Conservation (phyloP, 2,113 vertebrate species). For the Agelaius tricolor region DNA sequence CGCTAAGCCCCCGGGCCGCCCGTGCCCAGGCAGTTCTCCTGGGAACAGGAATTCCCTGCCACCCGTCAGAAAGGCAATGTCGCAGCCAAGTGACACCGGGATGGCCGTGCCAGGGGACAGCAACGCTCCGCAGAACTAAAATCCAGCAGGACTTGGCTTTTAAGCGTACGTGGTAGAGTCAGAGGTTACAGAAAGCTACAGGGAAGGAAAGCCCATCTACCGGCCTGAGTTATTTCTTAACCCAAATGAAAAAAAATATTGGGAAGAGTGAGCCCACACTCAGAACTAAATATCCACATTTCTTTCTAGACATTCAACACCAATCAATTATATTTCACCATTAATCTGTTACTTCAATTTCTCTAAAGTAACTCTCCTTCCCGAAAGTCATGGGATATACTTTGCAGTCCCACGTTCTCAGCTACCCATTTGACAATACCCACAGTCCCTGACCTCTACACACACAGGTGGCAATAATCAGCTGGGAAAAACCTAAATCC, state of each 20-base stretch:
- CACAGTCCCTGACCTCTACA: background rate
- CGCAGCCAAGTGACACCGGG: rapidly evolving
- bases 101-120: rapidly evolving
- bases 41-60: rapidly evolving
- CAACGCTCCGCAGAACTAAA: background rate
- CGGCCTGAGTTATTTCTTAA: background rate
- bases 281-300: background rate
- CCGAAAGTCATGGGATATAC: background rate
- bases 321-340: background rate
- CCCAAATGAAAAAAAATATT: rapidly evolving
- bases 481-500: background rate
- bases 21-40: rapidly evolving
- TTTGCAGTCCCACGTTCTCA: background rate
- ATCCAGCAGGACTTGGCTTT: background rate
- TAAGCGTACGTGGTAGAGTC: background rate
- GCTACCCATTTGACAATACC: background rate
- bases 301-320: background rate
- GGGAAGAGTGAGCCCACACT: background rate
- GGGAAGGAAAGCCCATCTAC: background rate
- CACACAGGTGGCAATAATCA: background rate
- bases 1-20: background rate
- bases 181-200: background rate
- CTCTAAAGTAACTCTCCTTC: background rate
- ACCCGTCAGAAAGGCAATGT: rapidly evolving
- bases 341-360: background rate